phyloP scores from a whole-genome alignment of 2,888 invertebrate species.

The Parasteatoda lunata region DNA sequence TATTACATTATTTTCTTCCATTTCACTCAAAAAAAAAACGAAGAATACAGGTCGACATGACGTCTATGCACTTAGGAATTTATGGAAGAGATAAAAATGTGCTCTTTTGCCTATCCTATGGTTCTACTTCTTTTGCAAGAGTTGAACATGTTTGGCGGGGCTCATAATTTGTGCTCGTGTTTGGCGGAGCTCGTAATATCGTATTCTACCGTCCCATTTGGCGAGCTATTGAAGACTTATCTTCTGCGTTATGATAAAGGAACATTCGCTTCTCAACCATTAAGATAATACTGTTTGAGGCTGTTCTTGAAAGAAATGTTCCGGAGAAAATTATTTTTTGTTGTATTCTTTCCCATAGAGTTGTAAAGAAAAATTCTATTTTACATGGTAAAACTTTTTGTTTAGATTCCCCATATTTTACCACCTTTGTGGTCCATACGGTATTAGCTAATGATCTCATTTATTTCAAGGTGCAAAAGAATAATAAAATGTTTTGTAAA shows the following conservation, averaged over 20 bases:
- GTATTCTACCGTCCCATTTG: not conserved
- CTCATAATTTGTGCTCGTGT: not conserved
- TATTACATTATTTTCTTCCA: no score
- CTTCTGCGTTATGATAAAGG: not conserved
- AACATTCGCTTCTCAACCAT: not conserved
- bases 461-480: no score
- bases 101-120: not conserved
- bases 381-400: no score
- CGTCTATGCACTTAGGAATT: slow-evolving; percentile 2
- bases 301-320: not conserved
- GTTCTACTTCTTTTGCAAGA: not conserved
- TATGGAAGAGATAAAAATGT: not conserved
- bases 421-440: no score
- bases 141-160: not conserved
- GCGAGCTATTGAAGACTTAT: not conserved
- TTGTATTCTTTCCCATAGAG: no score
- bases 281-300: not conserved
- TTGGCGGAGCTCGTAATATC: slow-evolving; percentile 3
- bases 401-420: no score
- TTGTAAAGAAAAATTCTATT: no score
- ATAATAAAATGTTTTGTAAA: no score
- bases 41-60: not conserved
- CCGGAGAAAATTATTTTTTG: not conserved
- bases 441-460: no score
- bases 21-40: not conserved